These are phyloP conservation scores for Silurus glanis DNA, from an alignment of 2,113 vertebrate genomes.

Conservation along the genomic window DNA sequence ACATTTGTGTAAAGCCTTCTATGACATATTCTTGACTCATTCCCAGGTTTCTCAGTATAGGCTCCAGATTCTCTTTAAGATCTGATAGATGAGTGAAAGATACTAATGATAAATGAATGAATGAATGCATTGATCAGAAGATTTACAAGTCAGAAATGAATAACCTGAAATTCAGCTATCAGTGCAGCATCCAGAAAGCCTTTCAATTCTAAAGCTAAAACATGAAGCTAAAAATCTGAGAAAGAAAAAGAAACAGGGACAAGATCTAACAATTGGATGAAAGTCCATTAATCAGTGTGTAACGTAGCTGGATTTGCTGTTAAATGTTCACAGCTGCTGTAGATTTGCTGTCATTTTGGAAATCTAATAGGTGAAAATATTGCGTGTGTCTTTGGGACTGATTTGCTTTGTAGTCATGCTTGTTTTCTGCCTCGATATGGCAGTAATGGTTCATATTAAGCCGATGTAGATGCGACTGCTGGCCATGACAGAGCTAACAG, in stretches of 20 bases:
- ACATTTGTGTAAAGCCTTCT: neutral
- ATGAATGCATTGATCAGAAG: neutral
- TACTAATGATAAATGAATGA: neutral
- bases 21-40: neutral
- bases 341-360: too few species aligned
- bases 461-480: neutral
- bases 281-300: neutral
- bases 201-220: neutral
- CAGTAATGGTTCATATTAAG: neutral
- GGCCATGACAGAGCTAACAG: neutral
- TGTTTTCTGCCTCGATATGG: neutral
- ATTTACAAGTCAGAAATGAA: neutral
- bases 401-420: neutral
- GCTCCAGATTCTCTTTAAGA: neutral
- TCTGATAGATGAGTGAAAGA: neutral
- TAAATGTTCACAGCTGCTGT: neutral
- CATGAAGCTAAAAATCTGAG: neutral
- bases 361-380: neutral
- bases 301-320: neutral
- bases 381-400: neutral
- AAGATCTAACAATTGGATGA: neutral
- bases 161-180: too few species aligned
- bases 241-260: neutral
- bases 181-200: neutral
- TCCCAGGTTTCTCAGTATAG: neutral